Percentiles rank a stretch among this genome's conserved stretches.
Evolutionary conservation across 2,113 vertebrate species (phyloP).

Genomic region (Poeciliopsis prolifica): DNA sequence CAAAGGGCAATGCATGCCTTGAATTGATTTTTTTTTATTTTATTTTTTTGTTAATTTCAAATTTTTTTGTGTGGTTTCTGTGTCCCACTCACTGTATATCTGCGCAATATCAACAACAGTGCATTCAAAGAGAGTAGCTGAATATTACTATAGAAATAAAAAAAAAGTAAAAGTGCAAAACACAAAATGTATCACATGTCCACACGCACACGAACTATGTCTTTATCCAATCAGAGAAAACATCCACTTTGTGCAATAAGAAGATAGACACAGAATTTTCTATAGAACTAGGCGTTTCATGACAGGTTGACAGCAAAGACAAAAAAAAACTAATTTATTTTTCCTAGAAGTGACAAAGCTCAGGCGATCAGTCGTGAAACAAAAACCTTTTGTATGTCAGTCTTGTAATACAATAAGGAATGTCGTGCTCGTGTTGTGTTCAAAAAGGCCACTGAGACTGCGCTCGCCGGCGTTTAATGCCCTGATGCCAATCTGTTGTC

Average conservation of each 20-base stretch:
- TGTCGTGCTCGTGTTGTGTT: conserved; percentile 62
- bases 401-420: conserved; percentile 49
- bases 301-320: conserved; percentile 70
- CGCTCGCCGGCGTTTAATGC: conserved; percentile 63
- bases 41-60: conserved; percentile 26
- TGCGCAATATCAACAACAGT: conserved; percentile 43
- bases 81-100: conserved; percentile 25
- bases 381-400: conserved; percentile 40
- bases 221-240: conserved; percentile 77
- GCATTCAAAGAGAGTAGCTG: conserved; percentile 66
- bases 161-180: conserved; percentile 66
- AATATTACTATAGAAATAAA: conserved; percentile 64
- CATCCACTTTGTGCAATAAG: conserved; percentile 84
- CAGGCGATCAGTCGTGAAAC: conserved; percentile 50
- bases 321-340: conserved; percentile 20
- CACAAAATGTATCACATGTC: conserved; percentile 69
- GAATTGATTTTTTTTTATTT: conserved; percentile 15
- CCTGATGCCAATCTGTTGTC: conserved; percentile 49
- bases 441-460: conserved; percentile 78
- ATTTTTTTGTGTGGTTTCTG: conserved; percentile 28
- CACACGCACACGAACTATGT: conserved; percentile 46
- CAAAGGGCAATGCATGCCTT: conserved; percentile 37
- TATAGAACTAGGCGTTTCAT: conserved; percentile 85
- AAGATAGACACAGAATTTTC: conserved; percentile 89
- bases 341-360: conserved; percentile 39